Percentiles rank a stretch among this genome's conserved stretches.
These are phyloP conservation scores for Gavia stellata DNA, from an alignment of 2,113 vertebrate genomes.

Conservation along the genomic window DNA sequence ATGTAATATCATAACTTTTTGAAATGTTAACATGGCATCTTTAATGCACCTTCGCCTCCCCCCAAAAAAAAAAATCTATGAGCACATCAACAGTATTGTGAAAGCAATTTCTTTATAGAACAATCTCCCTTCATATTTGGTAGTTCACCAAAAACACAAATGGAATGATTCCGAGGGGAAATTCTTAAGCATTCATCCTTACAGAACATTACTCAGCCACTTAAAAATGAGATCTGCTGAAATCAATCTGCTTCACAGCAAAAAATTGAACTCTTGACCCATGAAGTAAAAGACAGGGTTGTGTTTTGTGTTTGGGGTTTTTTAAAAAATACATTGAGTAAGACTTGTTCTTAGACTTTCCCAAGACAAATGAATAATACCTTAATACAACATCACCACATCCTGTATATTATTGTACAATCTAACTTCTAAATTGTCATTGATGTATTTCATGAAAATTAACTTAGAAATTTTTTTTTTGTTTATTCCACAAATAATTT, in stretches of 20 bases:
- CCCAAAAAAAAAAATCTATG: not conserved
- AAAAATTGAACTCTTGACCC: not conserved
- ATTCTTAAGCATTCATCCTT: not conserved
- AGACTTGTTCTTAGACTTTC: not conserved
- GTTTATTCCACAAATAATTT: not conserved
- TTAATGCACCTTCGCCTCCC: not conserved
- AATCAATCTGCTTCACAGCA: not conserved
- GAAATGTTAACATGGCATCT: not conserved
- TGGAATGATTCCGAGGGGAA: not conserved
- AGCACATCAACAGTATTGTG: not conserved
- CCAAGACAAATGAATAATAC: slow-evolving; percentile 24
- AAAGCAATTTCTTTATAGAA: not conserved
- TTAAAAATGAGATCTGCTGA: not conserved
- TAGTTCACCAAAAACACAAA: not conserved
- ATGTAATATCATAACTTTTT: not conserved
- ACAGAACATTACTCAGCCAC: not conserved
- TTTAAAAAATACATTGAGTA: not conserved
- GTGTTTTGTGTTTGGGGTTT: not conserved
- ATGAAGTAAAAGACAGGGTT: not conserved
- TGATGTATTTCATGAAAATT: not conserved
- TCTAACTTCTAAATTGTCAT: not conserved
- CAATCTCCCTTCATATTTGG: not conserved
- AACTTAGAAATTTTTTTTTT: not conserved
- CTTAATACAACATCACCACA: slow-evolving; percentile 4
- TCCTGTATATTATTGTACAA: not conserved